A percentile compares a stretch with the other conserved stretches of the same genome.
These are phyloP conservation scores for Rhea pennata DNA, from an alignment of 2,113 vertebrate genomes.

Conservation along the genomic window DNA sequence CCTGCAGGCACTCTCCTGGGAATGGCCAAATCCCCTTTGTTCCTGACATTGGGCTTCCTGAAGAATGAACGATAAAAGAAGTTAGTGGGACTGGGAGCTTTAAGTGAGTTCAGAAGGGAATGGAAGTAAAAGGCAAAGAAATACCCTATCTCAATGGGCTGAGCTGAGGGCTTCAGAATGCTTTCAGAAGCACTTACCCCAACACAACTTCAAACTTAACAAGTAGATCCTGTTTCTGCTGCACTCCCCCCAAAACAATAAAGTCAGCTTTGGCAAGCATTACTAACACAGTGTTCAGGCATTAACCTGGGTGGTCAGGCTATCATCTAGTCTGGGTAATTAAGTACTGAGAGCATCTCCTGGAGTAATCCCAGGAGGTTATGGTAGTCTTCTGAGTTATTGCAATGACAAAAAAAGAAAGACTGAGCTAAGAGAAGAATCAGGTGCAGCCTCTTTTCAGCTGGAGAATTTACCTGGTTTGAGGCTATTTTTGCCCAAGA, in stretches of 20 bases:
- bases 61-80: conserved; percentile 49
- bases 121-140: background rate
- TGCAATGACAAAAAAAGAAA: background rate
- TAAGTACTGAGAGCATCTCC: background rate
- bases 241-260: background rate
- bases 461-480: background rate
- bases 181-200: background rate
- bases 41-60: conserved; percentile 36
- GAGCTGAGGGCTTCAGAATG: background rate
- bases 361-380: background rate
- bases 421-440: background rate
- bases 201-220: background rate
- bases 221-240: background rate
- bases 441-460: background rate
- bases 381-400: background rate
- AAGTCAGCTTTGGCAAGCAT: background rate
- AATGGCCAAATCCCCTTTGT: conserved; percentile 46
- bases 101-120: background rate
- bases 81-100: conserved; percentile 30
- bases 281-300: background rate
- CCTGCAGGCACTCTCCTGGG: background rate
- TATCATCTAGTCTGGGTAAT: background rate
- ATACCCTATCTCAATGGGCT: background rate
- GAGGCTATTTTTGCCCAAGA: background rate
- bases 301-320: background rate